Evolutionary conservation across 2,797 vertebrate genomes (phyloP), one percentile per base, ranked within the genome.

Genomic region (Somateria mollissima): DNA sequence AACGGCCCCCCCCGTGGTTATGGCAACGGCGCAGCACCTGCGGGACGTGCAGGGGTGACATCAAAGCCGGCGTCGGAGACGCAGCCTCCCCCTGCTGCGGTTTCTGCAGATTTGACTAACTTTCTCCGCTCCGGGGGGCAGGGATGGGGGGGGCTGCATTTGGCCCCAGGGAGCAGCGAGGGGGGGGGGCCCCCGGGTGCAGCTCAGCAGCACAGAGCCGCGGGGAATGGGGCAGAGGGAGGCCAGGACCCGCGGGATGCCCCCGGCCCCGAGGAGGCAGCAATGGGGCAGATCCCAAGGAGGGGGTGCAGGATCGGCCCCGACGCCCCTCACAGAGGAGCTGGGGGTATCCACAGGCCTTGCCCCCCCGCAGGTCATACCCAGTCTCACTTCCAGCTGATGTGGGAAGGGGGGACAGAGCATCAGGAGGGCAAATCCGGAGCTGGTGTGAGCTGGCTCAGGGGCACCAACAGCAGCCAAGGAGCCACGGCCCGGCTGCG

Each of bases 31-130:
- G 12, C 90, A 89, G 78, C 95, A 96, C 92, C 95, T 95, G 95
- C 15, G 72, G 94, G 89, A 85, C 16, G 37, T 61, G 89, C 86
- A 86, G 83, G 89, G 69, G 90, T 84, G 92, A 96, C 96, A 96
- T 95, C 96, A 95, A 94, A 95, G 90, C 2, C 15, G 16, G 66
- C 34, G 72, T 70, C 11, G 15, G 45, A 24, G 66, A 49, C 24
- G 11, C 93, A 75, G 85, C 94, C 74, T 24, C 94, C 90, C 94
- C 90, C 86, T 41, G 13, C 89, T 97, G 97, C 37, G 97, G 97
- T 96, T 97, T 95, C 74, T 94, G 89, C 83, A 90, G 62, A 85
- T 96, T 97, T 97, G 97, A 97, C 95, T 95, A 96, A 97, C 96
- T 91, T 88, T 94, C 93, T 96, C 96, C 93, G 53, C 57, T 87